These are phyloP conservation scores for Alauda arvensis DNA, from an alignment of 2,797 vertebrate genomes.

Conservation along the genomic window DNA sequence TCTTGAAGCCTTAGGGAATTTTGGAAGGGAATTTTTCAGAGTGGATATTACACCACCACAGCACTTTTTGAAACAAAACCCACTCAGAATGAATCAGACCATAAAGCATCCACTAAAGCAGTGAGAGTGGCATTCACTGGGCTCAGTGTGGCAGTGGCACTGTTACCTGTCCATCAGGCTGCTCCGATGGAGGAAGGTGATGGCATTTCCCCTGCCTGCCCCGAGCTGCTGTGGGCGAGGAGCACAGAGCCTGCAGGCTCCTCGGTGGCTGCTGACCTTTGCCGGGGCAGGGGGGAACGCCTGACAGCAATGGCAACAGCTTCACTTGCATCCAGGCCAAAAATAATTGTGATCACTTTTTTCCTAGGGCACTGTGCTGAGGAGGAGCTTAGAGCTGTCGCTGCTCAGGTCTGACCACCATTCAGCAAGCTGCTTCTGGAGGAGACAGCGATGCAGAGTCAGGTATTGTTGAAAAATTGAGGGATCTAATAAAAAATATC, in stretches of 20 bases:
- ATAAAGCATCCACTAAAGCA: background rate
- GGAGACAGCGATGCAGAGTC: background rate
- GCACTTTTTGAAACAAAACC: background rate
- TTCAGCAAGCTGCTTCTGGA: background rate
- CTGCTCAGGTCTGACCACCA: background rate
- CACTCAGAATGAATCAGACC: background rate
- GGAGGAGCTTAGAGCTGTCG: background rate
- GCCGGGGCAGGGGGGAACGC: fast-evolving
- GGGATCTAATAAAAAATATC: background rate
- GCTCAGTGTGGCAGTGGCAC: background rate
- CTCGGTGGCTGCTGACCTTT: background rate
- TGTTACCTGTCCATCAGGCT: background rate
- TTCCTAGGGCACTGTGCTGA: background rate
- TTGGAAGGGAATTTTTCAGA: background rate
- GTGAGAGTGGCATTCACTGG: background rate
- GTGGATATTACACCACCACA: background rate
- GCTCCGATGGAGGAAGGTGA: background rate
- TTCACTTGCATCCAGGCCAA: background rate
- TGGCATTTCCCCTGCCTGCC: background rate
- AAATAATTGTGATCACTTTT: background rate
- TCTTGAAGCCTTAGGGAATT: background rate
- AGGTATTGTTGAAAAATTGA: background rate
- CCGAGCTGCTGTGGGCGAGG: background rate
- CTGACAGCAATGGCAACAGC: background rate
- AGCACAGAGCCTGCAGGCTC: background rate